Conservation (phyloP, 2,113 vertebrate species). For the Melozone crissalis region DNA sequence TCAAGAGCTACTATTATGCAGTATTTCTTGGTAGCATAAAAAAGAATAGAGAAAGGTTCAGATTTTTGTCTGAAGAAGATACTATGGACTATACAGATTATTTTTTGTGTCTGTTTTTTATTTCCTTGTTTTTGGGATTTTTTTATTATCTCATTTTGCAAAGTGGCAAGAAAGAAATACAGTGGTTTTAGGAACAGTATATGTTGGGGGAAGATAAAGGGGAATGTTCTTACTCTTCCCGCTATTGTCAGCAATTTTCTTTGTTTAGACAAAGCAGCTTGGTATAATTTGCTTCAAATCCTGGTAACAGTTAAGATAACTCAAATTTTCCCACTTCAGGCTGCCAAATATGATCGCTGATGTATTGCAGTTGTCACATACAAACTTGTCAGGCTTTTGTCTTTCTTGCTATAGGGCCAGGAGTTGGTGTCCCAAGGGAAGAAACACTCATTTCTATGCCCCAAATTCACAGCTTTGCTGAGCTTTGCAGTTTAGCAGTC, state of each 20-base stretch:
- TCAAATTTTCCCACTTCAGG: conserved; percentile 20
- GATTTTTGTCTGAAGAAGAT: not conserved
- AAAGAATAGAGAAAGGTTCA: not conserved
- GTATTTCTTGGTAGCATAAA: not conserved
- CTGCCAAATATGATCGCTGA: not conserved
- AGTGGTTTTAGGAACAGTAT: not conserved
- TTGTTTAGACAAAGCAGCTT: not conserved
- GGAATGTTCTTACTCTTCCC: not conserved
- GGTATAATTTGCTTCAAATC: conserved; percentile 1
- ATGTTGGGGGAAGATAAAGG: not conserved
- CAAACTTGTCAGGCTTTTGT: not conserved
- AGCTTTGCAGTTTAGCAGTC: not conserved
- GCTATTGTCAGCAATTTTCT: not conserved
- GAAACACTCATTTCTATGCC: not conserved
- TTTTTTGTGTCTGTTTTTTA: not conserved
- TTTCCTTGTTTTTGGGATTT: not conserved
- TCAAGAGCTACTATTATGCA: not conserved
- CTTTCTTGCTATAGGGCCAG: not conserved
- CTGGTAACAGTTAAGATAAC: not conserved
- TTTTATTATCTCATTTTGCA: not conserved
- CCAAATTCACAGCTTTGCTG: not conserved
- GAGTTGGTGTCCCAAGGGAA: not conserved
- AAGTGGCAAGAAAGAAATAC: not conserved
- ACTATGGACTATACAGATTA: not conserved
- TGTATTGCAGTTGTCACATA: not conserved